Evolutionary conservation across 2,113 vertebrate species (phyloP), one percentile per base, ranked within the genome.

Genomic region (Aythya baeri): DNA sequence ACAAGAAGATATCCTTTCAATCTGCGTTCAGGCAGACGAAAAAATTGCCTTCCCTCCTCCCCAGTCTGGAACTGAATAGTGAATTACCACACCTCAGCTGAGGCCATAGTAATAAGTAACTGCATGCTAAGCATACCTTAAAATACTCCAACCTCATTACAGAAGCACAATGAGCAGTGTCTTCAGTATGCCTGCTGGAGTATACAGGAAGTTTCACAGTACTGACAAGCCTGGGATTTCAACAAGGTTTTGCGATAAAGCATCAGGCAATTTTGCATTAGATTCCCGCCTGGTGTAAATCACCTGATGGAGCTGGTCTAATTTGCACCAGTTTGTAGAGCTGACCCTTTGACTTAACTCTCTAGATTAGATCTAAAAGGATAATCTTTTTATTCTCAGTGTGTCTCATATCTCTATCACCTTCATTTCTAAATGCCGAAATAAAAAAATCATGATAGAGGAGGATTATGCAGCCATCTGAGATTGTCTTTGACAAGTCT

Each of bases 11-110:
- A 46, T 15, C 27, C 46, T 90, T 94, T 95, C 92, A 77, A 62
- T 86, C 88, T 88, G 63, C 50, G 41, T 74, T 91, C 68, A 77
- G 65, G 86, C 59, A 91, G 44, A 63, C n/a, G 83, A 74, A 87
- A 93, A 87, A 87, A 62, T 70, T 77, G 76, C 79, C 36, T 94
- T 89, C n/a, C 75, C 49, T 85, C 63, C 55, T 88, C 31, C 68
- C 41, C 55, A 41, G 72, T 7, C 63, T 88, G 59, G 72, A 93
- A 52, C 25, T 34, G 59, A 77, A 73, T 41, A 83, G 41, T 25
- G 55, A 88, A 83, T 94, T 83, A 50, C 63, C 38, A 52, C 72
- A 11, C 23, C 71, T 92, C 88, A 73, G 12, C 58, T 74, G 72
- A 55, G 88, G 88, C 68, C 5, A 1, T 0, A 22, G 18, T 34